Evolutionary conservation across 2,888 invertebrate genomes (phyloP).

Genomic region (Leptogaster cylindrica): DNA sequence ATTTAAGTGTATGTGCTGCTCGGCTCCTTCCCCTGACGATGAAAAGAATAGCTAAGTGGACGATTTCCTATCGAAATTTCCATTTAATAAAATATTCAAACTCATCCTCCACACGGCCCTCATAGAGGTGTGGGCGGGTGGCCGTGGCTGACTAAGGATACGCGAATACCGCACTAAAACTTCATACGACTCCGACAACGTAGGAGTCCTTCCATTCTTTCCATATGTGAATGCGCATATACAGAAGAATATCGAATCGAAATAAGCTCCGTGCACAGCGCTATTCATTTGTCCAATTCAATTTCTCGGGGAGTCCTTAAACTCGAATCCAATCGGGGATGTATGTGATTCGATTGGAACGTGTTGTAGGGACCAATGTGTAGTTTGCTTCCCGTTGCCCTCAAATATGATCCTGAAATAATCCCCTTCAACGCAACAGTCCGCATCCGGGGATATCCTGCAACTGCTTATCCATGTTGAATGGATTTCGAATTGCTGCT

Average conservation of each 20-base stretch:
- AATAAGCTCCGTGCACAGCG: conserved; percentile 6
- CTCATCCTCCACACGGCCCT: conserved; percentile 2
- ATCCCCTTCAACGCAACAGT: conserved; percentile 24
- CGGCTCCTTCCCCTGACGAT: not conserved
- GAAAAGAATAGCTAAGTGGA: conserved; percentile 29
- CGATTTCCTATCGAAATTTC: conserved; percentile 40
- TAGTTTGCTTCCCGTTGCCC: conserved; percentile 14
- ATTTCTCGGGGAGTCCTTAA: conserved; percentile 34
- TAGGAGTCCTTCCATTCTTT: conserved; percentile 4
- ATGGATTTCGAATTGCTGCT: not conserved
- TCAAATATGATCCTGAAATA: conserved; percentile 16
- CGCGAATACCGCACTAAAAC: conserved; percentile 12
- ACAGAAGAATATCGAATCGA: not conserved
- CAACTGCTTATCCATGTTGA: conserved; percentile 2
- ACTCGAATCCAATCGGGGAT: not conserved
- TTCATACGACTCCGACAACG: conserved; percentile 5
- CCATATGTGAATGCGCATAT: conserved; percentile 18
- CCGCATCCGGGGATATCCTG: not conserved
- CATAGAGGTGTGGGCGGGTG: not conserved
- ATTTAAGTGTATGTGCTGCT: conserved; percentile 25
- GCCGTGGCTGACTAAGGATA: not conserved
- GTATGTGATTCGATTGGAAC: conserved; percentile 29
- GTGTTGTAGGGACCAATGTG: conserved; percentile 11
- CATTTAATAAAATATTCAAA: conserved; percentile 41
- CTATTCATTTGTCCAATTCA: conserved; percentile 36